phyloP scores from a whole-genome alignment of 2,113 vertebrate genomes.

The Proteles cristata region DNA sequence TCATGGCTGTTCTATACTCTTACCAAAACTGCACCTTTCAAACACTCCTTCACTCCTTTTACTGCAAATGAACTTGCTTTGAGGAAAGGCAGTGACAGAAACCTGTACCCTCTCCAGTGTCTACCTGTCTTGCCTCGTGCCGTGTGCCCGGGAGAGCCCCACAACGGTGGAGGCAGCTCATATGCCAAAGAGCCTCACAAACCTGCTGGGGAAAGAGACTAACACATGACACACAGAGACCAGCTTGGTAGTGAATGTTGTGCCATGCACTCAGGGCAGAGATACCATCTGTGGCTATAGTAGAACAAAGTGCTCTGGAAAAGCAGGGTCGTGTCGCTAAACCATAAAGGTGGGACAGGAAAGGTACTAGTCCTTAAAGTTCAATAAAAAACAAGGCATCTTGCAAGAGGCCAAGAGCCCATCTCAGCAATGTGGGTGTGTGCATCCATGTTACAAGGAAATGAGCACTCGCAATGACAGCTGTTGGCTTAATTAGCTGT shows the following conservation, averaged over 20 bases:
- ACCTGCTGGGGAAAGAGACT: not conserved
- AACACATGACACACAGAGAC: not conserved
- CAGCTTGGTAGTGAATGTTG: not conserved
- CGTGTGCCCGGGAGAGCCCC: not conserved
- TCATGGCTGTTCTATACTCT: not conserved
- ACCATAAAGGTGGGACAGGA: not conserved
- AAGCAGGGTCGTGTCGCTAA: not conserved
- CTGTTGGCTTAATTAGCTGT: conserved; percentile 88
- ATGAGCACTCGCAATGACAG: conserved; percentile 84
- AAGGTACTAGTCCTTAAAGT: not conserved
- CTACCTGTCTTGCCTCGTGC: not conserved
- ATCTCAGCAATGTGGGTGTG: conserved; percentile 57
- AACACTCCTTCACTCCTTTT: not conserved
- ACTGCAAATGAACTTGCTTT: not conserved
- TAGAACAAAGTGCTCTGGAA: not conserved
- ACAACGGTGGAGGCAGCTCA: accelerated
- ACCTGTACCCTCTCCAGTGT: accelerated
- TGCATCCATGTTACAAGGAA: conserved; percentile 78
- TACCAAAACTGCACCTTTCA: not conserved
- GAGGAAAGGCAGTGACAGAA: not conserved
- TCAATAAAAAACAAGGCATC: not conserved
- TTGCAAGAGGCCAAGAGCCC: conserved; percentile 66
- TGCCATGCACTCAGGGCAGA: accelerated
- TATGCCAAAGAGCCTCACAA: not conserved
- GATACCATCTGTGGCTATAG: not conserved